phyloP scores from a whole-genome alignment of 2,888 invertebrate species.

The Timema podura region DNA sequence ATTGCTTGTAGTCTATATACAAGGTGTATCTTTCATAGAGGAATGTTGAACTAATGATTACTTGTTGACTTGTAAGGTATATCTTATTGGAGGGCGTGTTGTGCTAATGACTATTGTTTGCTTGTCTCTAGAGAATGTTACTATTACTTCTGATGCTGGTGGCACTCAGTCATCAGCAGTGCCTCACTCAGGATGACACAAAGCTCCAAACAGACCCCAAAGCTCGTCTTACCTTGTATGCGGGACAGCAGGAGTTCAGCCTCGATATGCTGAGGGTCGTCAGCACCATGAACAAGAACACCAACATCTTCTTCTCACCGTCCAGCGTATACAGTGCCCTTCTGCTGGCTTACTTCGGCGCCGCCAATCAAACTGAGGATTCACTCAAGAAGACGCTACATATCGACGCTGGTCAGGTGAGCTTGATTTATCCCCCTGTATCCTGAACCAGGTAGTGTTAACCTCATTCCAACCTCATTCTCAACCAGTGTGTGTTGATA shows the following conservation, averaged over 20 bases:
- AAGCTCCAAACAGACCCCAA: constrained; percentile 37
- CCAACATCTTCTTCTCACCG: constrained; percentile 84
- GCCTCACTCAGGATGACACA: constrained; percentile 48
- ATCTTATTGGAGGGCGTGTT: too few species aligned
- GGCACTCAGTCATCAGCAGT: constrained; percentile 43
- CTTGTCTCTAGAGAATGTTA: too few species aligned
- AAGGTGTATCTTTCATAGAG: too few species aligned
- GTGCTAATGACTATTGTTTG: too few species aligned
- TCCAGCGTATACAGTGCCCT: constrained; percentile 80
- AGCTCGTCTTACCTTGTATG: constrained; percentile 32
- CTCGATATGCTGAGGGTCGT: constrained; percentile 64
- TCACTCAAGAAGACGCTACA: constrained; percentile 59
- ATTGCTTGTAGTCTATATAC: too few species aligned
- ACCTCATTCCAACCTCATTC: too few species aligned
- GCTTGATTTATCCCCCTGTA: too few species aligned
- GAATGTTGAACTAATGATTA: too few species aligned
- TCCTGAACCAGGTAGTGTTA: too few species aligned
- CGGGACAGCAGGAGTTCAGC: constrained; percentile 64
- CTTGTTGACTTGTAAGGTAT: too few species aligned
- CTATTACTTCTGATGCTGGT: constrained; percentile 38
- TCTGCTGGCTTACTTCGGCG: constrained; percentile 71
- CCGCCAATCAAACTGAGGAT: constrained; percentile 65
- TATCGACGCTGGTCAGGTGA: constrained; percentile 45
- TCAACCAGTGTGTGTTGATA: too few species aligned
- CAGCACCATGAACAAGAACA: constrained; percentile 59